Conservation (phyloP, 2,888 invertebrate species). For the Amblyjoppa proteus region DNA sequence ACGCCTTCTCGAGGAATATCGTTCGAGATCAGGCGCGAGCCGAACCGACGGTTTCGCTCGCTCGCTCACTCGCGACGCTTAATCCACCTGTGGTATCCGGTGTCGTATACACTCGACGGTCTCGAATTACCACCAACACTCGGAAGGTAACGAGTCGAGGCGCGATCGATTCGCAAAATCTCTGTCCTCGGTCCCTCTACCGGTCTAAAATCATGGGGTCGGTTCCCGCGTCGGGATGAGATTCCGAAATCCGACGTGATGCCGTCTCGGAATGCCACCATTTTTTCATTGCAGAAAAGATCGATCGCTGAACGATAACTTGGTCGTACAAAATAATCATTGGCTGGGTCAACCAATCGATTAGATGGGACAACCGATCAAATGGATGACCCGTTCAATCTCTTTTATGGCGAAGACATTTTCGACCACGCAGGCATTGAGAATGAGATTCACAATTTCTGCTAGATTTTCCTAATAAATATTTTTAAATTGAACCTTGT, state of each 20-base stretch:
- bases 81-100: slow-evolving; percentile 83
- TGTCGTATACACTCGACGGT: slow-evolving; percentile 79
- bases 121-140: slow-evolving; percentile 77
- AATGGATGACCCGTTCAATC: no score
- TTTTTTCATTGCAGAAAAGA: no score
- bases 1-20: slow-evolving; percentile 50
- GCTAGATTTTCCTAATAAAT: no score
- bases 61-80: slow-evolving; percentile 69
- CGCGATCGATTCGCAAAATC: slow-evolving; percentile 80
- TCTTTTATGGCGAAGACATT: no score
- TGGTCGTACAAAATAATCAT: no score
- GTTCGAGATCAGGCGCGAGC: slow-evolving; percentile 54
- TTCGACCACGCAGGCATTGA: no score
- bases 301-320: no score
- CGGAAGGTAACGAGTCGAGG: slow-evolving; percentile 76
- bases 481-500: no score
- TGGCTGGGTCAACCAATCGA: no score
- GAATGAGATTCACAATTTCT: no score
- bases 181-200: slow-evolving; percentile 62
- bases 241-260: slow-evolving; percentile 42
- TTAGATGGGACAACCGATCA: no score
- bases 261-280: no score
- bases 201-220: slow-evolving; percentile 14
- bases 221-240: not conserved
- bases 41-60: slow-evolving; percentile 25